These are phyloP conservation scores for Plebejus anna DNA, from an alignment of 2,888 invertebrate species.

Conservation along the genomic window DNA sequence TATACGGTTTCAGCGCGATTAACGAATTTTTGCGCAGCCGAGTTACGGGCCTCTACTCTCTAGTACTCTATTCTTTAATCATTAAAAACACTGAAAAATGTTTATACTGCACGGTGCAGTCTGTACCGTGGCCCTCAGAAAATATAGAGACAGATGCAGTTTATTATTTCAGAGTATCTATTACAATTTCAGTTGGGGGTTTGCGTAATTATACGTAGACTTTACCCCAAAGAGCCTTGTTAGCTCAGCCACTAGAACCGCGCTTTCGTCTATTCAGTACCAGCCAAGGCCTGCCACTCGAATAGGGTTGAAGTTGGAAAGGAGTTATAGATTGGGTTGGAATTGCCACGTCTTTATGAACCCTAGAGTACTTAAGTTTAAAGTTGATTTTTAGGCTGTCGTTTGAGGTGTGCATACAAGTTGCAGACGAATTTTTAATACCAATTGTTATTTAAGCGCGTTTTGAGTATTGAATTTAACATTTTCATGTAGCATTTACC, in stretches of 20 bases:
- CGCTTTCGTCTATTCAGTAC: constrained; percentile 39
- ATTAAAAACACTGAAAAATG: no score
- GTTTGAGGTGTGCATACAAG: constrained; percentile 1
- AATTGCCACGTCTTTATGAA: background rate
- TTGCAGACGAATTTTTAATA: constrained; percentile 23
- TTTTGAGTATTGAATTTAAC: background rate
- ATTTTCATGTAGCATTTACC: background rate
- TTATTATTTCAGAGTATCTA: background rate
- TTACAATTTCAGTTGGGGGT: background rate
- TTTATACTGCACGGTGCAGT: no score
- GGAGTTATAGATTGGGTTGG: constrained; percentile 8
- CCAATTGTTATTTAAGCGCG: background rate
- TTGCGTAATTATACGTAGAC: constrained; percentile 12
- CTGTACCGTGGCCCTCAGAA: no score
- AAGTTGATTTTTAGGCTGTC: background rate
- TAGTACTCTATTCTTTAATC: no score
- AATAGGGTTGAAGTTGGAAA: constrained; percentile 37
- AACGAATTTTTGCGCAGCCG: no score
- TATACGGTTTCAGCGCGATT: no score
- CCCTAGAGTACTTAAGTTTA: background rate
- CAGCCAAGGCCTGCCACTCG: constrained; percentile 34
- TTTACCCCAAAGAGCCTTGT: constrained; percentile 39
- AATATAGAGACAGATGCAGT: background rate
- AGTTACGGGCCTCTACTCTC: no score
- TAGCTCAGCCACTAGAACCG: constrained; percentile 39